These are phyloP conservation scores for Diphyllodes magnificus DNA, from an alignment of 2,113 vertebrate genomes.

Conservation along the genomic window DNA sequence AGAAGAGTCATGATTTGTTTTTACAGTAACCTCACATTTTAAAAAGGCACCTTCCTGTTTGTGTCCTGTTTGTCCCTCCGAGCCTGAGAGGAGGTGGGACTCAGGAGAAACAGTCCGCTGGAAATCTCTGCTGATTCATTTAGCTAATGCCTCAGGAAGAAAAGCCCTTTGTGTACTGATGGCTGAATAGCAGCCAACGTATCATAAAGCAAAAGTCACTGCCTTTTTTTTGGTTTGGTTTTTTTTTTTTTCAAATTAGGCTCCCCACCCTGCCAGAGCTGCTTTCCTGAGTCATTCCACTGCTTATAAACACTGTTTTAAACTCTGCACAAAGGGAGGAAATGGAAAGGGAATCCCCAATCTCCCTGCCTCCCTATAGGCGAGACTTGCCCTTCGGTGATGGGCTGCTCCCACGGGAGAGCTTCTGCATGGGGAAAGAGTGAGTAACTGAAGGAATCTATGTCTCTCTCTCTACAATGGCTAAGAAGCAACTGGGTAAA, in stretches of 20 bases:
- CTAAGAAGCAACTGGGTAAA: neutral
- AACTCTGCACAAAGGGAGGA: neutral
- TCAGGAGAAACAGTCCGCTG: neutral
- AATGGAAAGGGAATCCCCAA: neutral
- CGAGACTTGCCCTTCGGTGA: neutral
- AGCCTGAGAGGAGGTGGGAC: neutral
- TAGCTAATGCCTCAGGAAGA: neutral
- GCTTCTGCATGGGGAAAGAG: neutral
- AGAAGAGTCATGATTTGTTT: neutral
- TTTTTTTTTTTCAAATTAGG: neutral
- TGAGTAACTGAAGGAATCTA: neutral
- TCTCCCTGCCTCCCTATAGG: neutral
- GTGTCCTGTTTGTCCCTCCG: neutral
- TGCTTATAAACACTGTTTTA: neutral
- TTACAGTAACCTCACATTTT: neutral
- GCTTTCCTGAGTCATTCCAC: neutral
- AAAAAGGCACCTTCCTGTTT: constrained; percentile 37
- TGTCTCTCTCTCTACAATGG: neutral
- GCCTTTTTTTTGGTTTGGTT: neutral
- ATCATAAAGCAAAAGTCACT: neutral
- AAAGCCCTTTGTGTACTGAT: constrained; percentile 6
- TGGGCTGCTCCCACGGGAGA: neutral
- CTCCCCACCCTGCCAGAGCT: neutral
- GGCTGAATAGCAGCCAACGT: neutral
- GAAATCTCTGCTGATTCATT: constrained; percentile 21